phyloP scores from a whole-genome alignment of 1,140 invertebrate species.

The Leptopilina boulardi region DNA sequence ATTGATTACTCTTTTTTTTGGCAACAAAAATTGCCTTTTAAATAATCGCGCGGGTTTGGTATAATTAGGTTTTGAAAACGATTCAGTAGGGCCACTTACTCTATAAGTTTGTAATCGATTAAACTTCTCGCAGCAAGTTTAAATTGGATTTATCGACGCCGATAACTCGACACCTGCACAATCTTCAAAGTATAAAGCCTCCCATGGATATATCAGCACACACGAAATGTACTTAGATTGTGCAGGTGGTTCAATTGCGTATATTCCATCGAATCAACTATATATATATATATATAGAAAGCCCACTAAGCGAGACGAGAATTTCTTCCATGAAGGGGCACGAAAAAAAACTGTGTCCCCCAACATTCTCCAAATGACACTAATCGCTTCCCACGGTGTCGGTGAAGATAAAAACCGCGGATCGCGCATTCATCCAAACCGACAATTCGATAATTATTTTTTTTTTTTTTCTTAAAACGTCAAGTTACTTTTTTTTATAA shows the following conservation, averaged over 20 bases:
- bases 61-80: neutral
- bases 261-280: slow-evolving; percentile 44
- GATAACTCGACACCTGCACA: slow-evolving; percentile 41
- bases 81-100: slow-evolving; percentile 10
- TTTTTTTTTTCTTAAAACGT: no score
- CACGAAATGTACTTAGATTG: slow-evolving; percentile 28
- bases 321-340: slow-evolving; percentile 56
- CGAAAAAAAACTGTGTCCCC: slow-evolving; percentile 62
- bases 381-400: slow-evolving; percentile 75
- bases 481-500: no score
- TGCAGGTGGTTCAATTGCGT: neutral
- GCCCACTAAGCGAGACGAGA: slow-evolving; percentile 42
- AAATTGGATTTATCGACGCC: slow-evolving; percentile 38
- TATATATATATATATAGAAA: neutral
- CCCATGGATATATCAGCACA: neutral
- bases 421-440: slow-evolving; percentile 55
- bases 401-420: slow-evolving; percentile 62
- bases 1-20: neutral
- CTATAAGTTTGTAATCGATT: slow-evolving; percentile 30
- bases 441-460: slow-evolving; percentile 74
- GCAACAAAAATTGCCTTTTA: neutral
- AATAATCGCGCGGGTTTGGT: neutral
- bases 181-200: slow-evolving; percentile 24
- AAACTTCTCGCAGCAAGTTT: slow-evolving; percentile 30
- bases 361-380: slow-evolving; percentile 74